These are phyloP conservation scores for Phymastichus coffea DNA, from an alignment of 1,140 invertebrate species.

Conservation along the genomic window DNA sequence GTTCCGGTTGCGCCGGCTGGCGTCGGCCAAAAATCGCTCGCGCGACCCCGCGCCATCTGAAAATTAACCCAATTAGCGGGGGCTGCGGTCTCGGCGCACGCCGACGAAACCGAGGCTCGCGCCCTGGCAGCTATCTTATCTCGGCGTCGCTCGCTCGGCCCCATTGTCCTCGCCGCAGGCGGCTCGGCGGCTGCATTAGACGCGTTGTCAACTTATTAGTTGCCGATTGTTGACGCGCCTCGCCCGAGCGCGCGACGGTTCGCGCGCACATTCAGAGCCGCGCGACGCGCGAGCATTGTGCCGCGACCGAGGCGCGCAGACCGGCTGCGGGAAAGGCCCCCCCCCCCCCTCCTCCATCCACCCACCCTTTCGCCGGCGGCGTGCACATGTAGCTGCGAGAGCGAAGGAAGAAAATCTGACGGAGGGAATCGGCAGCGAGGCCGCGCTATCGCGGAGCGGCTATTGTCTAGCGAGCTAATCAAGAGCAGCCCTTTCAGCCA, in stretches of 20 bases:
- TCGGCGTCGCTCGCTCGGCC: neutral
- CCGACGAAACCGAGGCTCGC: neutral
- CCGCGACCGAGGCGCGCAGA: no score
- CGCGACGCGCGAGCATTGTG: no score
- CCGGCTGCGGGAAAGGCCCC: no score
- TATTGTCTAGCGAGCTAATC: constrained; percentile 58
- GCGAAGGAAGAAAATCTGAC: constrained; percentile 30
- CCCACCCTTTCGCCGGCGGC: neutral
- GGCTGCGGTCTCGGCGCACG: no score
- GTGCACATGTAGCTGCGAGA: constrained; percentile 27
- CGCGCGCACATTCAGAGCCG: no score
- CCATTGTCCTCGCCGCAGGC: neutral
- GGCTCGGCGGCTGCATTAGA: neutral
- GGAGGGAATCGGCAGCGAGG: constrained; percentile 1
- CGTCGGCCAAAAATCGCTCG: neutral
- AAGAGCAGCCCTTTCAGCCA: constrained; percentile 52
- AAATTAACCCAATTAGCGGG: constrained; percentile 17
- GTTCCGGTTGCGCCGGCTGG: neutral
- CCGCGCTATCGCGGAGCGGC: constrained; percentile 49
- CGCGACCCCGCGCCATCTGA: neutral
- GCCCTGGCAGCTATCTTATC: neutral
- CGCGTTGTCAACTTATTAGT: no score
- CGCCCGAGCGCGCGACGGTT: no score
- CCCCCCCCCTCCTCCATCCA: no score
- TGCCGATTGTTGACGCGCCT: no score